These are phyloP conservation scores for Eremophila alpestris DNA, from an alignment of 2,797 vertebrate species.

Conservation along the genomic window DNA sequence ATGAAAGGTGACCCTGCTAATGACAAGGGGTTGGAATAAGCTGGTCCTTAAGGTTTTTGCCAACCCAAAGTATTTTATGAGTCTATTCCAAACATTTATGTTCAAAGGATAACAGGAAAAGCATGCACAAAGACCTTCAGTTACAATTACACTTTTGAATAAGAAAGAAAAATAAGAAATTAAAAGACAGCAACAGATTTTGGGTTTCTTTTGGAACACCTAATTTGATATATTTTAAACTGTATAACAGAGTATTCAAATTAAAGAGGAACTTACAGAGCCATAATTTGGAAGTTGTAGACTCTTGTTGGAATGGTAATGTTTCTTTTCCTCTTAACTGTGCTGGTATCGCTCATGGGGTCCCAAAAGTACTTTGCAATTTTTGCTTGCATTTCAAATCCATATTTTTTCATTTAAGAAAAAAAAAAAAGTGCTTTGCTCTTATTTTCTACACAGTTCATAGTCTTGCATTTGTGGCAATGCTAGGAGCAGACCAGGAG, in stretches of 20 bases:
- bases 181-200: background rate
- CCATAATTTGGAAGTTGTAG: background rate
- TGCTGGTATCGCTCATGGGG: accelerated
- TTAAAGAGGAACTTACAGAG: background rate
- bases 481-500: background rate
- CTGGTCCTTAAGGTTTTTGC: background rate
- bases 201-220: background rate
- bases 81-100: background rate
- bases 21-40: background rate
- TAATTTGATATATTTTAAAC: background rate
- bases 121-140: background rate
- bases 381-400: background rate
- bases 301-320: background rate
- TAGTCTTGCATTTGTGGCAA: background rate
- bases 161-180: background rate
- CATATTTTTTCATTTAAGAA: background rate
- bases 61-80: background rate
- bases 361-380: background rate
- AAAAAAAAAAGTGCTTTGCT: background rate
- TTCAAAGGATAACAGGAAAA: background rate
- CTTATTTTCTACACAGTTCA: background rate
- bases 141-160: background rate
- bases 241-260: background rate
- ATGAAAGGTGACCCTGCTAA: background rate
- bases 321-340: background rate